Percentiles rank a stretch among this genome's conserved stretches.
Evolutionary conservation across 2,888 invertebrate genomes (phyloP).

Genomic region (Tenthredo distinguenda): DNA sequence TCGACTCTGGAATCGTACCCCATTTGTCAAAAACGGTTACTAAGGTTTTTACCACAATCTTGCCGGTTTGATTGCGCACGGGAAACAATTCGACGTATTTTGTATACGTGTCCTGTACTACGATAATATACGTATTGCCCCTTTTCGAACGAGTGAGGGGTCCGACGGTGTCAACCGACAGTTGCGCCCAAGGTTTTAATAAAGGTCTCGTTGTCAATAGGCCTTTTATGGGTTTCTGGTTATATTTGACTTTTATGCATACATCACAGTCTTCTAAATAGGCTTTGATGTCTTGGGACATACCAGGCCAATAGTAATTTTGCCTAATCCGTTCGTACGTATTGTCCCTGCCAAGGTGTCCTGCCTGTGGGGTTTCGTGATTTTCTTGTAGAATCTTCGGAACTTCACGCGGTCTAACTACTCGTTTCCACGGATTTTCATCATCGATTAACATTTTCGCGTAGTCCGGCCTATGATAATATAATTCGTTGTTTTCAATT

Average conservation of each 20-base stretch:
- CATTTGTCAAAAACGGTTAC: constrained; percentile 48
- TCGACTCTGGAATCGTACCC: constrained; percentile 23
- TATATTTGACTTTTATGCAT: constrained; percentile 51
- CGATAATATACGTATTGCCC: constrained; percentile 50
- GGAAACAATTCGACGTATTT: constrained; percentile 54
- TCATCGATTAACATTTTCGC: constrained; percentile 5
- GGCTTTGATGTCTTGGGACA: constrained; percentile 46
- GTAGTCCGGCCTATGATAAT: constrained; percentile 40
- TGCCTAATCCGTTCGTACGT: constrained; percentile 36
- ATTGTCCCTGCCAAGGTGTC: constrained; percentile 47
- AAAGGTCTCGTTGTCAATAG: constrained; percentile 35
- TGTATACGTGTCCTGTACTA: constrained; percentile 54
- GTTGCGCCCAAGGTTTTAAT: constrained; percentile 52
- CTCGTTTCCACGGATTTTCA: constrained; percentile 26
- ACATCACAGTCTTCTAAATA: constrained; percentile 54
- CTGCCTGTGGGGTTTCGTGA: constrained; percentile 45
- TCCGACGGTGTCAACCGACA: constrained; percentile 53
- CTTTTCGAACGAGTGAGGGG: constrained; percentile 50
- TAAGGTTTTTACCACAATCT: constrained; percentile 30
- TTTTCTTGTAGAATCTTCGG: constrained; percentile 25
- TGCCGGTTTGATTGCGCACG: constrained; percentile 37
- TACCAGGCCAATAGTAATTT: constrained; percentile 41
- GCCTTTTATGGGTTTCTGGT: constrained; percentile 51
- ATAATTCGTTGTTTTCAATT: constrained; percentile 51
- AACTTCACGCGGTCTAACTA: constrained; percentile 35